phyloP scores from a whole-genome alignment of 2,888 invertebrate species.

The Gerris lacustris region DNA sequence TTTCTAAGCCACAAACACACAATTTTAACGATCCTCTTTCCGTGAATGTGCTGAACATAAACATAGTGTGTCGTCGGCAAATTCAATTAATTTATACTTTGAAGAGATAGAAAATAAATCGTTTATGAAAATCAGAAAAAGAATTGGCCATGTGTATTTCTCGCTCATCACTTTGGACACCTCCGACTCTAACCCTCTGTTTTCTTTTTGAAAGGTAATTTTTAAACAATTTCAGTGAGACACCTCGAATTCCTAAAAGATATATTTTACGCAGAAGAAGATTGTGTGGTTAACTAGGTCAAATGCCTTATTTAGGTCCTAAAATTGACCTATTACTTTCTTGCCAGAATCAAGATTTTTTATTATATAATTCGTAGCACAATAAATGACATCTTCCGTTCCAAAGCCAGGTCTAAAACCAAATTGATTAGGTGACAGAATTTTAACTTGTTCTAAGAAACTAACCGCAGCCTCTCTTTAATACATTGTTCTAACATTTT shows the following conservation, averaged over 20 bases:
- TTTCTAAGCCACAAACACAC: neutral
- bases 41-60: constrained; percentile 11
- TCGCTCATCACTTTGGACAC: constrained; percentile 1
- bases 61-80: constrained; percentile 16
- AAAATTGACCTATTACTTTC: constrained; percentile 6
- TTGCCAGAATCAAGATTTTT: neutral
- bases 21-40: constrained; percentile 5
- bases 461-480: constrained; percentile 8
- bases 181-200: constrained; percentile 11
- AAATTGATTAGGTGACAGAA: constrained; percentile 10
- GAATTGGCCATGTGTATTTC: constrained; percentile 13
- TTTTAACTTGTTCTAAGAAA: neutral
- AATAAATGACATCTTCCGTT: constrained; percentile 14
- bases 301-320: constrained; percentile 20
- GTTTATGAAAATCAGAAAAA: constrained; percentile 17
- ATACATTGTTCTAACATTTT: neutral
- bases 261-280: constrained; percentile 14
- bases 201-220: constrained; percentile 17
- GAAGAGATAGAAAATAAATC: constrained; percentile 8
- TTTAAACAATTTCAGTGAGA: constrained; percentile 15
- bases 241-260: constrained; percentile 12
- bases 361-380: neutral
- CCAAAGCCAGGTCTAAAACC: constrained; percentile 6
- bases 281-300: constrained; percentile 11
- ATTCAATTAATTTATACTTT: constrained; percentile 9